phyloP scores from a whole-genome alignment of 2,797 vertebrate genomes.

The Onychomys leucogaster region DNA sequence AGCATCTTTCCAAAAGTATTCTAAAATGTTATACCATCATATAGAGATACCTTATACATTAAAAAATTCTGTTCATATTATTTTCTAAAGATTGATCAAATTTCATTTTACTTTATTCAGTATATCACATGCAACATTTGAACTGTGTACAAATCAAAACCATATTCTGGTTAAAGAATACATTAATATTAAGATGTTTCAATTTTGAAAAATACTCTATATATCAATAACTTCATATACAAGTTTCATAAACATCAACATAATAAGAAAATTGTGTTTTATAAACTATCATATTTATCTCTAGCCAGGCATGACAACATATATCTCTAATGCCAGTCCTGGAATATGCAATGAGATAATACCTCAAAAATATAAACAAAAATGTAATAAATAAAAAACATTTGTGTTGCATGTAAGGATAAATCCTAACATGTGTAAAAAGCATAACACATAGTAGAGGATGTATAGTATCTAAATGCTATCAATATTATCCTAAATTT shows the following conservation, averaged over 20 bases:
- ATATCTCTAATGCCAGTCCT: neutral
- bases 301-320: neutral
- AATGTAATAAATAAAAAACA: neutral
- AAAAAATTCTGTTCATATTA: neutral
- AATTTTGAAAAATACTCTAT: neutral
- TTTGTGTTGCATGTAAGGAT: neutral
- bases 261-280: neutral
- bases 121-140: neutral
- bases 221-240: neutral
- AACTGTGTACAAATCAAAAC: neutral
- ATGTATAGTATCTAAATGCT: neutral
- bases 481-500: conserved; percentile 11
- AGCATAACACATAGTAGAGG: neutral
- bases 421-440: neutral
- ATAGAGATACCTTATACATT: neutral
- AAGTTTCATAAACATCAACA: neutral
- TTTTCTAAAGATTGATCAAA: neutral
- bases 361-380: neutral
- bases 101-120: neutral
- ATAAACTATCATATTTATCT: neutral
- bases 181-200: neutral
- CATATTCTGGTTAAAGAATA: neutral
- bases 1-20: neutral
- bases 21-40: neutral
- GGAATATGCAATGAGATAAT: neutral